phyloP scores from a whole-genome alignment of 2,888 invertebrate species.

The Machimus rusticus region DNA sequence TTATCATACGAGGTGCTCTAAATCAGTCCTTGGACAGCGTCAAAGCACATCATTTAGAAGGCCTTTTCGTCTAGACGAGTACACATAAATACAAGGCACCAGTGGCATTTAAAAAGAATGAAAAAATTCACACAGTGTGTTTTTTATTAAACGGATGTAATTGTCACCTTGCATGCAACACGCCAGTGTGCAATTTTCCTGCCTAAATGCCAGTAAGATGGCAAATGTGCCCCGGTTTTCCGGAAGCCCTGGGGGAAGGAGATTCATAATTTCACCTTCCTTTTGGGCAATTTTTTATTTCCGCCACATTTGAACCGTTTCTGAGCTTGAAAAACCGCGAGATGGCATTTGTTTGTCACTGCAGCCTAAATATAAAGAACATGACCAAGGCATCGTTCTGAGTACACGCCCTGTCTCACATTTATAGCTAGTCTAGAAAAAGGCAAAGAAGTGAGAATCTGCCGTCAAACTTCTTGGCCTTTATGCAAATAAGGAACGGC shows the following conservation, averaged over 20 bases:
- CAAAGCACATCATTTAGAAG: background rate
- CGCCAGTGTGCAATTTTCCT: background rate
- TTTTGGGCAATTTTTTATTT: background rate
- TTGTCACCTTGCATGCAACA: background rate
- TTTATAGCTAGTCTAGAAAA: background rate
- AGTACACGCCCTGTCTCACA: background rate
- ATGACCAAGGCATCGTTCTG: background rate
- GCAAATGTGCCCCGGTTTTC: background rate
- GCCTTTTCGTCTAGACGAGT: background rate
- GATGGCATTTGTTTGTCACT: background rate
- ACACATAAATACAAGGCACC: background rate
- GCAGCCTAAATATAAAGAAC: background rate
- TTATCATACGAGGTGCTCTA: background rate
- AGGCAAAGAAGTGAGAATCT: background rate
- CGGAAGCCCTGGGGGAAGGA: background rate
- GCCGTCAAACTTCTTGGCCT: background rate
- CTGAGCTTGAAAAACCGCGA: background rate
- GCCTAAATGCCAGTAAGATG: background rate
- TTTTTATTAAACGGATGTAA: background rate
- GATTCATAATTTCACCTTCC: constrained; percentile 1
- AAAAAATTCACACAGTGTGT: background rate
- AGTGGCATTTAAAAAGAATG: background rate
- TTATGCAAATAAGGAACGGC: background rate
- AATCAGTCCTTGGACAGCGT: background rate
- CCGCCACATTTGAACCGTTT: background rate